Evolutionary conservation across 2,888 invertebrate species (phyloP).

Genomic region (Zeuzera pyrina): DNA sequence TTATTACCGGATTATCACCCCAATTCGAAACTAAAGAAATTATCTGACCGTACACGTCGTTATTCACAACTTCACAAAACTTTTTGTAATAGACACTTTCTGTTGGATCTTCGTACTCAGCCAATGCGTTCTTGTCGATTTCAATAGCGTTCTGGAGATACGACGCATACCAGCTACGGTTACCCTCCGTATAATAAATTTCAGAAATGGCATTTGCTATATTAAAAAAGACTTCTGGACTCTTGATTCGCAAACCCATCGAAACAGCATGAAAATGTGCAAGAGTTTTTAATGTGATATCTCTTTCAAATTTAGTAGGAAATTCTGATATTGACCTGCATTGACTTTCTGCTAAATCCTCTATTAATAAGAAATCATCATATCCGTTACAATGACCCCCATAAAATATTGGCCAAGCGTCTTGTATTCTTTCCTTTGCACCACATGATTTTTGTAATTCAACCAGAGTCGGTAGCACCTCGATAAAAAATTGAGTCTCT

Average conservation of each 20-base stretch:
- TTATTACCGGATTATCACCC: slow-evolving; percentile 27
- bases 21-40: slow-evolving; percentile 19
- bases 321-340: slow-evolving; percentile 21
- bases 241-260: slow-evolving; percentile 27
- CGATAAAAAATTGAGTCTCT: slow-evolving; percentile 30
- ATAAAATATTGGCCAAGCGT: slow-evolving; percentile 30
- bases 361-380: slow-evolving; percentile 37
- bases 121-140: slow-evolving; percentile 26
- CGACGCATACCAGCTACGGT: slow-evolving; percentile 29
- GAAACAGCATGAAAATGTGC: slow-evolving; percentile 44
- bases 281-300: slow-evolving; percentile 27
- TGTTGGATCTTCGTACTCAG: slow-evolving; percentile 25
- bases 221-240: slow-evolving; percentile 25
- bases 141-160: slow-evolving; percentile 30
- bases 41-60: slow-evolving; percentile 29
- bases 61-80: slow-evolving; percentile 24
- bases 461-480: slow-evolving; percentile 27
- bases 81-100: slow-evolving; percentile 32
- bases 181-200: slow-evolving; percentile 29
- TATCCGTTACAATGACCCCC: slow-evolving; percentile 26
- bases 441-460: slow-evolving; percentile 28
- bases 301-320: slow-evolving; percentile 24
- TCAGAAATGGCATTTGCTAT: slow-evolving; percentile 26
- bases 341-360: slow-evolving; percentile 30
- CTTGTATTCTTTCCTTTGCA: slow-evolving; percentile 31